These are phyloP conservation scores for Clarias platycephalus DNA, from an alignment of 2,797 vertebrate genomes.

Conservation along the genomic window DNA sequence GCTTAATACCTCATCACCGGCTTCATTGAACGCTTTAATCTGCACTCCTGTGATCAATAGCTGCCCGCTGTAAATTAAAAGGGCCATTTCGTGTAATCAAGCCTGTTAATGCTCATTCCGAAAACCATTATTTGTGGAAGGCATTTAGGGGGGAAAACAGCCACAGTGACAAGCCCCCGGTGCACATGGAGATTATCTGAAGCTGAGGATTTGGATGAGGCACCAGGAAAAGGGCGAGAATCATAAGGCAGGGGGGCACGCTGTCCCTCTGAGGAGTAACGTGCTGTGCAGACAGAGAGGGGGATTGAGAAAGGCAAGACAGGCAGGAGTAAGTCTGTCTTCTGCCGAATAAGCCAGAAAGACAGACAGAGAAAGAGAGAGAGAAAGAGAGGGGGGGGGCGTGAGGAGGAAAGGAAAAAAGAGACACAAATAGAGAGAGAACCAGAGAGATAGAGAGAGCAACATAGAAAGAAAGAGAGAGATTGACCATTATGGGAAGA, in stretches of 20 bases:
- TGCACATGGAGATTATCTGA: conserved; percentile 74
- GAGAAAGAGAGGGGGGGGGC: conserved; percentile 47
- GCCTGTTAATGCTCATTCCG: conserved; percentile 98
- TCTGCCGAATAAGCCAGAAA: conserved; percentile 39
- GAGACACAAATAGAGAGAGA: conserved; percentile 30
- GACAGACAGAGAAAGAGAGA: conserved; percentile 26
- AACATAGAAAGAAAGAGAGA: conserved; percentile 32
- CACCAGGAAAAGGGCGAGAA: conserved; percentile 54
- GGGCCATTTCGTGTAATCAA: conserved; percentile 98
- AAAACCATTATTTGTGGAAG: conserved; percentile 99
- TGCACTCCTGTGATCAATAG: conserved; percentile 99
- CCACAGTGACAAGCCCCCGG: conserved; percentile 79
- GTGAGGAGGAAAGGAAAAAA: conserved; percentile 34
- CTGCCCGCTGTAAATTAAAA: conserved; percentile 99
- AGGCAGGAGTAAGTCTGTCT: conserved; percentile 46
- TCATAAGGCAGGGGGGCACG: conserved; percentile 19
- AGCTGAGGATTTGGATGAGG: conserved; percentile 68
- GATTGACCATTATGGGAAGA: conserved; percentile 61
- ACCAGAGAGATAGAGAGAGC: conserved; percentile 42
- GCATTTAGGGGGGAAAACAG: conserved; percentile 90
- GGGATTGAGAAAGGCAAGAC: conserved; percentile 55
- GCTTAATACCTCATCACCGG: conserved; percentile 99
- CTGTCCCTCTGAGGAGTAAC: conserved; percentile 45
- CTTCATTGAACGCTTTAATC: conserved; percentile 99
- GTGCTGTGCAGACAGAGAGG: conserved; percentile 56